Base-by-base conservation (phyloP, 1,140 invertebrate species). In the Drosophila arizonae region DNA sequence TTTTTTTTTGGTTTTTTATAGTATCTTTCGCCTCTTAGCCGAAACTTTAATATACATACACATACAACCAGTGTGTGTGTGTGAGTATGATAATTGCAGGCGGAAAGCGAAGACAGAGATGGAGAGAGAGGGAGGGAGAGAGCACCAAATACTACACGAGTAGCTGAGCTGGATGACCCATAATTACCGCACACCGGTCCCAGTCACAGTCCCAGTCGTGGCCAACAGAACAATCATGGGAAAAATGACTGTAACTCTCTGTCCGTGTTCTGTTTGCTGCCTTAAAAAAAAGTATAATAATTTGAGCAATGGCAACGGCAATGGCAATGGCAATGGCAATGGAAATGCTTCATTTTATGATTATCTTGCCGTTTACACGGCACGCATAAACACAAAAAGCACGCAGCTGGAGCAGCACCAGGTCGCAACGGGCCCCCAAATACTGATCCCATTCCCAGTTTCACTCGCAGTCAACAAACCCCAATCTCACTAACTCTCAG, bases 301-400 rank as follows among this genome's bases (percentile, higher is more conserved):
- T 86, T 86, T 79, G 55, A 86, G 82, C 82, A 86, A 86, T 86
- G 36, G 36, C 36, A 39, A 39, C 1, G 36, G 36, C 36, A 39
- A 4, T 3, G 3, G 36, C 36, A 39, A 11, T 11, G 6, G 36
- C 36, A 11, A 39, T 39, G 36, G 82, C 82, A 86, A 86, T 86
- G 82, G 79, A 82, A 86, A 77, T 73, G 82, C 82, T 72, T 73
- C 70, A 72, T 86, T 87, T 87, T 88, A 68, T 86, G 82, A 88
- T 86, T 87, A 86, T 86, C 82, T 86, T 77, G 72, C 82, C 72
- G 76, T 86, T 79, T 81, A 86, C 75, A 78, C 75, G 77, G 54
- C 81, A 86, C 84, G 79, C 82, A 82, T 66, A 82, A 72, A 70
- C 43, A 51, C 45, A 51, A 62, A 76, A 36, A 45, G 56, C 13